Evolutionary conservation across 2,113 vertebrate species (phyloP).

Genomic region (Girardinichthys multiradiatus): DNA sequence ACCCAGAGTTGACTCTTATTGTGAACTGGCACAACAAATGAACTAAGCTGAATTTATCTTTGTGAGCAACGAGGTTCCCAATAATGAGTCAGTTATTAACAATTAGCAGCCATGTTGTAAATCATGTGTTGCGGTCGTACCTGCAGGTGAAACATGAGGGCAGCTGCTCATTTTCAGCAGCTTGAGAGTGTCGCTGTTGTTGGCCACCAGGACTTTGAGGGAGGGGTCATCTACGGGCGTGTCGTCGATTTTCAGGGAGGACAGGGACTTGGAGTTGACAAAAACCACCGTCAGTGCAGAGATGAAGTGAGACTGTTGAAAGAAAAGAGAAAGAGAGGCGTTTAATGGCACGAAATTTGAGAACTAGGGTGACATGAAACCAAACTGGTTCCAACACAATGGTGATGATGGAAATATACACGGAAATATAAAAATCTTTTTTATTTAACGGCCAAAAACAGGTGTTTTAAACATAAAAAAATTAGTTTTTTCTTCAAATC

Average conservation of each 20-base stretch:
- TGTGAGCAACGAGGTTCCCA: not conserved
- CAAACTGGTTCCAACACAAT: no score
- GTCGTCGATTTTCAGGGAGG: conserved; percentile 95
- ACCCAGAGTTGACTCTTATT: not conserved
- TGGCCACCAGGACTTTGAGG: conserved; percentile 95
- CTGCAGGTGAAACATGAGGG: conserved; percentile 80
- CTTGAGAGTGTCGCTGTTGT: conserved; percentile 94
- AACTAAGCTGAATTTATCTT: not conserved
- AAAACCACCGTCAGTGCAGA: conserved; percentile 96
- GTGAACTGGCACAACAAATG: not conserved
- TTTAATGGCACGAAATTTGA: not conserved
- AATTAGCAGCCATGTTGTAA: not conserved
- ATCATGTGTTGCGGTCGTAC: conserved; percentile 31
- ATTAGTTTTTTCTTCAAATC: not conserved
- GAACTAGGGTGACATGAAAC: not conserved
- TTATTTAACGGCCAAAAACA: not conserved
- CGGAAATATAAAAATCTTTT: not conserved
- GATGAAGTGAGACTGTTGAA: conserved; percentile 82
- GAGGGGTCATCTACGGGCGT: conserved; percentile 95
- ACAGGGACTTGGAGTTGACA: conserved; percentile 96
- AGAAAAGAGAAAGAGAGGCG: not conserved
- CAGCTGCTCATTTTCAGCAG: conserved; percentile 97
- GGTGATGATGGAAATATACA: not conserved
- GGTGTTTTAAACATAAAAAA: not conserved
- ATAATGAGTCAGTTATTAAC: not conserved